These are phyloP conservation scores for Anas bahamensis DNA, from an alignment of 2,797 vertebrate species.

Conservation along the genomic window DNA sequence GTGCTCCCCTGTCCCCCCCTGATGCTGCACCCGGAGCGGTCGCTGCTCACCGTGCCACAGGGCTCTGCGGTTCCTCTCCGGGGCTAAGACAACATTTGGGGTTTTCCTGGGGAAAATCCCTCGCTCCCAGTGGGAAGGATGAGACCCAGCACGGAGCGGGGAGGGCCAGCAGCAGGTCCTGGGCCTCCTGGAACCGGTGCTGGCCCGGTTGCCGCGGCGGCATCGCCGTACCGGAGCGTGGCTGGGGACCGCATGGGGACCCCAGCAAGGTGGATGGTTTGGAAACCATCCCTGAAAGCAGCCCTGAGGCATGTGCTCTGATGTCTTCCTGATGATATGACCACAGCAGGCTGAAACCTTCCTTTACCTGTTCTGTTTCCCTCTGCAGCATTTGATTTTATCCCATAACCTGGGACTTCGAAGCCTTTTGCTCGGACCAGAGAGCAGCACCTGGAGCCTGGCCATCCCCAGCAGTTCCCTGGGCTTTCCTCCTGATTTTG, in stretches of 20 bases:
- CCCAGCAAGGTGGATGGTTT: not conserved
- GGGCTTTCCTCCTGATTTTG: not conserved
- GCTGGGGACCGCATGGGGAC: not conserved
- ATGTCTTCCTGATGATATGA: rapidly evolving
- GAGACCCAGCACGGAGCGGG: not conserved
- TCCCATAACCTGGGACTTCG: rapidly evolving
- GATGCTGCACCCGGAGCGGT: too few species aligned
- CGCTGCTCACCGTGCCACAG: not conserved
- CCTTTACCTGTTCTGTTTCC: not conserved
- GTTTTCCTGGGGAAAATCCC: not conserved
- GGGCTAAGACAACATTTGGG: rapidly evolving
- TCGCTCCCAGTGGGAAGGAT: not conserved
- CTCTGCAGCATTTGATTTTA: not conserved
- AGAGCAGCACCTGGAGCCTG: not conserved
- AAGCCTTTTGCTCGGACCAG: rapidly evolving
- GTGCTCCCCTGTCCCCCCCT: too few species aligned
- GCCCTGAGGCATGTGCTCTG: not conserved
- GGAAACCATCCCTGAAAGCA: not conserved
- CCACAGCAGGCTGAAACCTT: not conserved
- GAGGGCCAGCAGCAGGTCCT: not conserved
- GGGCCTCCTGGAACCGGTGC: not conserved
- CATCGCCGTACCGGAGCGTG: rapidly evolving
- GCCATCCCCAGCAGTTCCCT: not conserved
- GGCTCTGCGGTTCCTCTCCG: not conserved
- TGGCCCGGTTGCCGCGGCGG: not conserved